Evolutionary conservation across 2,888 invertebrate genomes (phyloP).

Genomic region (Drosophila eohydei): DNA sequence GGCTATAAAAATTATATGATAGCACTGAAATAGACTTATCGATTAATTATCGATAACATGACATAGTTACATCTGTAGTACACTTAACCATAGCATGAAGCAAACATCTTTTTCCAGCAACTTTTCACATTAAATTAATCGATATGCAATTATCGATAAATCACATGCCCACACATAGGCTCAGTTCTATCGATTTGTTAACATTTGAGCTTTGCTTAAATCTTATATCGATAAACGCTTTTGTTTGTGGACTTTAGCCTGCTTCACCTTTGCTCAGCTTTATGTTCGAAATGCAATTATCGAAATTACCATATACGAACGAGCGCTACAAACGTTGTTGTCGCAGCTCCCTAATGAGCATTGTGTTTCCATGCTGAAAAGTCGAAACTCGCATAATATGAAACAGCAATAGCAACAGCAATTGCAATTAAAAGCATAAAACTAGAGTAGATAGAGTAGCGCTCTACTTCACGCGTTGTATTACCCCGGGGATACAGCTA

Average conservation of each 20-base stretch:
- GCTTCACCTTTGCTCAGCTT: neutral
- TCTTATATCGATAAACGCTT: neutral
- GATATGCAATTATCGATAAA: neutral
- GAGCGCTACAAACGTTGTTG: slow-evolving; percentile 21
- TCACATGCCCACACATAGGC: neutral
- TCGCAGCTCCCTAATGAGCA: slow-evolving; percentile 26
- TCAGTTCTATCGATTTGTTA: neutral
- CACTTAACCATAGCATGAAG: too few relatives aligned
- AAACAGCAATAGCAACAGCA: slow-evolving; percentile 14
- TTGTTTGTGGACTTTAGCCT: neutral
- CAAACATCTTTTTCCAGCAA: neutral
- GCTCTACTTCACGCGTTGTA: neutral
- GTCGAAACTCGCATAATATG: slow-evolving; percentile 26
- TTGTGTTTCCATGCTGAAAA: slow-evolving; percentile 13
- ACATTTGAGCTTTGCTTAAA: neutral
- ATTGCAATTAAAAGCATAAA: slow-evolving; percentile 38
- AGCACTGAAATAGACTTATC: too few relatives aligned
- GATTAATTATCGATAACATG: too few relatives aligned
- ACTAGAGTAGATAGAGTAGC: slow-evolving; percentile 30
- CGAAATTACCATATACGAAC: slow-evolving; percentile 24
- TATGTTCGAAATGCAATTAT: slow-evolving; percentile 26
- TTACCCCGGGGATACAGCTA: slow-evolving; percentile 7
- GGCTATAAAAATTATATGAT: too few relatives aligned
- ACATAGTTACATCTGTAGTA: too few relatives aligned
- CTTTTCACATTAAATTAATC: neutral